Evolutionary conservation across 2,797 vertebrate genomes (phyloP).

Genomic region (Hypotaenidia okinawae): DNA sequence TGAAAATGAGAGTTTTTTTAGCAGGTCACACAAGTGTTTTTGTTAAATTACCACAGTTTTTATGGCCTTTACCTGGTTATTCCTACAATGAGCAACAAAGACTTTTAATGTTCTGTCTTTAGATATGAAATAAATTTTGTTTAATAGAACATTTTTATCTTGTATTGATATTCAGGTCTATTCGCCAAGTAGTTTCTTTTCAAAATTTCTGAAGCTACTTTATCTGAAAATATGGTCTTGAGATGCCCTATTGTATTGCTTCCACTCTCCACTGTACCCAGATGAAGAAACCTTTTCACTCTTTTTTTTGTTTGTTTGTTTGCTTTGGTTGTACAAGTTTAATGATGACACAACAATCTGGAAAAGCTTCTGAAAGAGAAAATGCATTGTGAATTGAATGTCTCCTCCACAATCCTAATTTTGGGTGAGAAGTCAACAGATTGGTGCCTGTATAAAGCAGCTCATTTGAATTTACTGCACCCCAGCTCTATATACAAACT

Average conservation of each 20-base stretch:
- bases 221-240: not conserved
- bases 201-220: not conserved
- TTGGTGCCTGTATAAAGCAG: not conserved
- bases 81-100: not conserved
- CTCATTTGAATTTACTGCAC: not conserved
- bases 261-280: not conserved
- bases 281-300: not conserved
- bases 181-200: not conserved
- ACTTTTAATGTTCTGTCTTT: not conserved
- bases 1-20: not conserved
- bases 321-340: not conserved
- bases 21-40: not conserved
- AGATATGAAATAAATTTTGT: not conserved
- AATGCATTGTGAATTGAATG: rapidly evolving
- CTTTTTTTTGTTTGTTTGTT: not conserved
- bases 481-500: not conserved
- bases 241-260: not conserved
- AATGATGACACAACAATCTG: not conserved
- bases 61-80: not conserved
- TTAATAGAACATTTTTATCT: not conserved
- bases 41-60: not conserved
- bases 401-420: not conserved
- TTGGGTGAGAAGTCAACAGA: not conserved
- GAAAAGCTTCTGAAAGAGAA: not conserved
- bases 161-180: not conserved